Conservation (phyloP, 2,797 vertebrate genomes). For the Triplophysa bombifrons region DNA sequence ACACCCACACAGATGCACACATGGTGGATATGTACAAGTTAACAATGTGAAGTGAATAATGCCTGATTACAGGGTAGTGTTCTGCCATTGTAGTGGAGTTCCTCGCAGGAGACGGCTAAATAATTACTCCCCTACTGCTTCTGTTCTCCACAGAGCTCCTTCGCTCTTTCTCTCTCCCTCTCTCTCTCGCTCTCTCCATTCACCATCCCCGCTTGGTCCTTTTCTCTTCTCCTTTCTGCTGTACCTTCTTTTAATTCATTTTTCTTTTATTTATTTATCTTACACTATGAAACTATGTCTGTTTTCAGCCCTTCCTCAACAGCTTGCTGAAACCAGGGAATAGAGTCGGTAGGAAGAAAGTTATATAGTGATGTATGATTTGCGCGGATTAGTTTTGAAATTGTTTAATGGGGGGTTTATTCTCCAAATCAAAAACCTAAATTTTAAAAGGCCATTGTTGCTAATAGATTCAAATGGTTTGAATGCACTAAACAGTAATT, state of each 20-base stretch:
- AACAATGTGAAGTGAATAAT: slow-evolving; percentile 33
- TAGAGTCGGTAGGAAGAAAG: not conserved
- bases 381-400: not conserved
- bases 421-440: too few relatives aligned
- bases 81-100: slow-evolving; percentile 46
- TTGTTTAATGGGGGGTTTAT: too few relatives aligned
- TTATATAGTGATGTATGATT: not conserved
- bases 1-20: not conserved
- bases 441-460: too few relatives aligned
- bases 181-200: slow-evolving; percentile 5
- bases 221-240: slow-evolving; percentile 2
- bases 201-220: slow-evolving; percentile 1
- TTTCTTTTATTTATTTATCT: not conserved
- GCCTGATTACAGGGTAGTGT: slow-evolving; percentile 46
- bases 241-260: not conserved
- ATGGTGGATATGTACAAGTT: slow-evolving; percentile 38
- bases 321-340: not conserved
- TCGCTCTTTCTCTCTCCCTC: not conserved
- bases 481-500: not conserved
- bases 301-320: slow-evolving; percentile 3
- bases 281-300: not conserved
- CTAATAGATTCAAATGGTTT: not conserved
- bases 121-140: slow-evolving; percentile 58
- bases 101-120: slow-evolving; percentile 43
- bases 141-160: not conserved